Evolutionary conservation across 23 tunicate species (phyloP).

Genomic region (Phallusia fumigata): DNA sequence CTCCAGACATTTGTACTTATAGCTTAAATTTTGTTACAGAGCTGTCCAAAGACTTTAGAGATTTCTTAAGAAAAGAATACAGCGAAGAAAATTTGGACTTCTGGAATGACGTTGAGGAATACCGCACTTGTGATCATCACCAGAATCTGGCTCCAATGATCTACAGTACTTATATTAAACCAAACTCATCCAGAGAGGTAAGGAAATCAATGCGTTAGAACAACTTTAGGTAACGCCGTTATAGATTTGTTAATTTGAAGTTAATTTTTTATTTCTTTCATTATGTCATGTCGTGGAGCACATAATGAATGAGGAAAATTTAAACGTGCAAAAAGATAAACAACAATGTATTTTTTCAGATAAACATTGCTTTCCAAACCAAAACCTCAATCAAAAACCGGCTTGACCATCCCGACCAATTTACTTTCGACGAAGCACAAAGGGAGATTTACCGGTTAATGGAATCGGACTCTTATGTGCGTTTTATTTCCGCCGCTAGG

Average conservation of each 20-base stretch:
- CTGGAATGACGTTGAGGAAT: neutral
- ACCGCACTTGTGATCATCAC: neutral
- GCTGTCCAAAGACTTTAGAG: neutral
- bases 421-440: neutral
- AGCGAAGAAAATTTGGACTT: slow-evolving; percentile 8
- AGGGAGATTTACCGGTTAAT: slow-evolving; percentile 8
- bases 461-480: slow-evolving; percentile 5
- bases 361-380: neutral
- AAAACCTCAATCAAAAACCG: neutral
- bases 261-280: too few species aligned
- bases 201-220: neutral
- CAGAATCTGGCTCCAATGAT: neutral
- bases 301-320: too few species aligned
- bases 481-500: slow-evolving; percentile 6
- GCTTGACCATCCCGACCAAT: neutral
- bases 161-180: neutral
- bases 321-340: neutral
- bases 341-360: neutral
- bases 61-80: neutral
- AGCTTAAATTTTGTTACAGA: neutral
- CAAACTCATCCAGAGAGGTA: neutral
- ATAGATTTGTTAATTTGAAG: too few species aligned
- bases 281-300: too few species aligned
- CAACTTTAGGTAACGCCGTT: too few species aligned
- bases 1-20: too few species aligned